These are phyloP conservation scores for Goniozus legneri DNA, from an alignment of 1,140 invertebrate species.

Conservation along the genomic window DNA sequence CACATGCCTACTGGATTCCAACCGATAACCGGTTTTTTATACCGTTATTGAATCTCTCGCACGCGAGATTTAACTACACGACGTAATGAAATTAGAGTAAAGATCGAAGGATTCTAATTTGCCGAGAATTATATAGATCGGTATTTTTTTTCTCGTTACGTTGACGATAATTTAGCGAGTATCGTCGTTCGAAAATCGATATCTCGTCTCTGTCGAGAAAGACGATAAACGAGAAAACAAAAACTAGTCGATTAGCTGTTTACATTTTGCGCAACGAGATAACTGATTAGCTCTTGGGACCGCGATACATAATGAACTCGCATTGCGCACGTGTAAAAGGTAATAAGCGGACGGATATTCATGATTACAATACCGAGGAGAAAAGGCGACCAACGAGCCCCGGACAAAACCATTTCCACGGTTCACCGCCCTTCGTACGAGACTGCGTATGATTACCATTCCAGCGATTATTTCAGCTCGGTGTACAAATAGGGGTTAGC, in stretches of 20 bases:
- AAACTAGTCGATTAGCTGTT: too few relatives aligned
- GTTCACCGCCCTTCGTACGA: slow-evolving; percentile 38
- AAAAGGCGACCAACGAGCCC: slow-evolving; percentile 44
- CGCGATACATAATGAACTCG: slow-evolving; percentile 25
- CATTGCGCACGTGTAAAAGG: slow-evolving; percentile 32
- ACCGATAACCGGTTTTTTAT: slow-evolving; percentile 24
- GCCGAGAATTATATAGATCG: too few relatives aligned
- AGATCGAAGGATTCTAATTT: too few relatives aligned
- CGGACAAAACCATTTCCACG: slow-evolving; percentile 51
- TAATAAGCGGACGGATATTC: slow-evolving; percentile 48
- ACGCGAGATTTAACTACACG: slow-evolving; percentile 4
- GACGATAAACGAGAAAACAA: too few relatives aligned
- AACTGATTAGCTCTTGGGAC: slow-evolving; percentile 23
- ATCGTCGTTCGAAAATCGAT: too few relatives aligned
- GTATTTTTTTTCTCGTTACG: too few relatives aligned
- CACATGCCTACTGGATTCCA: slow-evolving; percentile 1
- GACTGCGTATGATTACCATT: slow-evolving; percentile 33
- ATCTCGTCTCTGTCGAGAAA: too few relatives aligned
- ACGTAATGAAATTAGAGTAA: too few relatives aligned
- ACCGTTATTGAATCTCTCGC: slow-evolving; percentile 22
- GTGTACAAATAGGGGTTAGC: slow-evolving; percentile 10
- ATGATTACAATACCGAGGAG: slow-evolving; percentile 49
- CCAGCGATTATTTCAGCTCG: slow-evolving; percentile 24
- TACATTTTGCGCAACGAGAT: slow-evolving; percentile 2
- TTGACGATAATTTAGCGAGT: too few relatives aligned